phyloP scores from a whole-genome alignment of 2,888 invertebrate genomes.

The Phyllotreta cruciferae region DNA sequence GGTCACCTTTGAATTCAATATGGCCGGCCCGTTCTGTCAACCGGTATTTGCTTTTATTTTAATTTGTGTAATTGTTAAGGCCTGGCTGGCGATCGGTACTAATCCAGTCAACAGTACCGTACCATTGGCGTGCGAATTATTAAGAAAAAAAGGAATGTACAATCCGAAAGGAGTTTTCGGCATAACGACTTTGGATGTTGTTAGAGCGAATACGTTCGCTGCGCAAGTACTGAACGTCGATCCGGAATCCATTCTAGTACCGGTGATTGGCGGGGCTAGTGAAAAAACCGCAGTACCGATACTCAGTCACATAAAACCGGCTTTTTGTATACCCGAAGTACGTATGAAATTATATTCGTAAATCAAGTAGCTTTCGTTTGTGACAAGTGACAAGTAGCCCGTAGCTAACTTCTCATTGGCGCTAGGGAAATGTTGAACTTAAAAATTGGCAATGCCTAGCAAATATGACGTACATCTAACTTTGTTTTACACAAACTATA shows the following conservation, averaged over 20 bases:
- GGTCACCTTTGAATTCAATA: not conserved
- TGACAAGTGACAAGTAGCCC: no score
- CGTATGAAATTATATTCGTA: not conserved
- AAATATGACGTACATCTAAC: no score
- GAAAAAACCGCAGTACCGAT: conserved; percentile 78
- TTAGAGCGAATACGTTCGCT: conserved; percentile 78
- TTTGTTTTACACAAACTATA: no score
- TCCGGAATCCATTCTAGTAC: conserved; percentile 72
- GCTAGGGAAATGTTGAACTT: no score
- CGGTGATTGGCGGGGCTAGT: conserved; percentile 81
- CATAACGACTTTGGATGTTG: conserved; percentile 74
- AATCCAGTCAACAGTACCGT: conserved; percentile 72
- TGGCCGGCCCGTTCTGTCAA: no score
- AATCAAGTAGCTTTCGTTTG: not conserved
- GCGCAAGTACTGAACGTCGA: conserved; percentile 70
- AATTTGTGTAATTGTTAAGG: conserved; percentile 51
- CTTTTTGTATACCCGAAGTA: conserved; percentile 21
- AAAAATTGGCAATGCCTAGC: no score
- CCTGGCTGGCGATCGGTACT: conserved; percentile 60
- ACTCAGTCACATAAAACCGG: conserved; percentile 72
- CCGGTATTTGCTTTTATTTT: not conserved
- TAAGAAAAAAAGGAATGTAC: conserved; percentile 68
- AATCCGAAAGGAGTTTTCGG: conserved; percentile 75
- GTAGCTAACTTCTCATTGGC: no score
- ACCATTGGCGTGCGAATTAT: conserved; percentile 72